A percentile compares a stretch with the other conserved stretches of the same genome.
phyloP scores from a whole-genome alignment of 1,140 invertebrate genomes.

The Colletes latitarsis region DNA sequence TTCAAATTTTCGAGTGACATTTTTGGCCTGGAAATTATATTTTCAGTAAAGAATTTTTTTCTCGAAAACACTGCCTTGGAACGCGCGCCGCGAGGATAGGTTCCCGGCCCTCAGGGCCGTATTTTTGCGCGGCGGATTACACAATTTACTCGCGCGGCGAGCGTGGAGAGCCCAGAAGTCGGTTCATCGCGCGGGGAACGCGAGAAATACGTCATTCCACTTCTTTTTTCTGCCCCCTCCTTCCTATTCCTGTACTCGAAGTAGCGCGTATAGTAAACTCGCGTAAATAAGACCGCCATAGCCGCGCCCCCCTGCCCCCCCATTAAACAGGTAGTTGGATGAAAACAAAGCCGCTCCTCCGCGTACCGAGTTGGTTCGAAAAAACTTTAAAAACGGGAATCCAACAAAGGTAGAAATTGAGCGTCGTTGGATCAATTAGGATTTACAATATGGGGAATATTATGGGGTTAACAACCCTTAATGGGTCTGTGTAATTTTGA shows the following conservation, averaged over 20 bases:
- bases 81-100: background rate
- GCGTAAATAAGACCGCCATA: conserved; percentile 13
- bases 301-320: conserved; percentile 16
- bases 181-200: conserved; percentile 43
- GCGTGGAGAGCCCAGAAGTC: conserved; percentile 37
- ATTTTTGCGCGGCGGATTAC: conserved; percentile 24
- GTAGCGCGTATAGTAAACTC: conserved; percentile 16
- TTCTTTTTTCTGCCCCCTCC: background rate
- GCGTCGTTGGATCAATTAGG: background rate
- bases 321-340: conserved; percentile 44
- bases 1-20: no score
- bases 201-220: conserved; percentile 45
- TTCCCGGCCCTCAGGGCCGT: conserved; percentile 11
- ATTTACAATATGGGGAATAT: conserved; percentile 2
- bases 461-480: no score
- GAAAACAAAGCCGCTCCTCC: conserved; percentile 22
- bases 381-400: background rate
- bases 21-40: no score
- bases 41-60: no score
- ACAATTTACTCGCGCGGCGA: conserved; percentile 26
- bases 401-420: conserved; percentile 27
- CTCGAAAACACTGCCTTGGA: background rate
- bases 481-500: no score
- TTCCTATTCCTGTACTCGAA: conserved; percentile 8
- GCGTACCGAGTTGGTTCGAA: conserved; percentile 16